These are phyloP conservation scores for Agonopterix heracliana DNA, from an alignment of 2,888 invertebrate species.

Conservation along the genomic window DNA sequence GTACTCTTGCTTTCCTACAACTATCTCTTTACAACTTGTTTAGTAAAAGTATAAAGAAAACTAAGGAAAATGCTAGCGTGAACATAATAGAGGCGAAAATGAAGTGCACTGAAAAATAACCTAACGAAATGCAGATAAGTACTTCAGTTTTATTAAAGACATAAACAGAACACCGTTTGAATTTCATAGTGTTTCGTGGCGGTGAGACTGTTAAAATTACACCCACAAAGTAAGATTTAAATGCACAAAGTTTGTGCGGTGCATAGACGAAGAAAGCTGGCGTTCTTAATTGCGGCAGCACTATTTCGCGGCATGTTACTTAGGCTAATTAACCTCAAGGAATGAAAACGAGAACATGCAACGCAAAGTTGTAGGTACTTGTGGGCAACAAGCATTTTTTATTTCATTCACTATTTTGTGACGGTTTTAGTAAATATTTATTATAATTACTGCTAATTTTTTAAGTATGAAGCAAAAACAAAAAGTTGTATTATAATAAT, in stretches of 20 bases:
- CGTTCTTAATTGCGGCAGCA: conserved; percentile 38
- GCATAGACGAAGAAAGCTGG: conserved; percentile 31
- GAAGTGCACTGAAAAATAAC: no score
- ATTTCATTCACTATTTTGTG: not conserved
- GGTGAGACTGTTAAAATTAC: conserved; percentile 23
- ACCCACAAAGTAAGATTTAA: conserved; percentile 32
- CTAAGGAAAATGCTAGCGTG: no score
- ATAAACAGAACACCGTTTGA: no score
- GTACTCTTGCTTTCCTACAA: no score
- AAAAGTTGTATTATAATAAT: no score
- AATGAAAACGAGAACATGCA: conserved; percentile 34
- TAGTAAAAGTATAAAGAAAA: no score
- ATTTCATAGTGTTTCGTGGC: conserved; percentile 1
- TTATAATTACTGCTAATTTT: no score
- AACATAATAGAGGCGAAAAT: no score
- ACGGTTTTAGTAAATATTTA: not conserved
- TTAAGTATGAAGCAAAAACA: no score
- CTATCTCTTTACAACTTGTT: no score
- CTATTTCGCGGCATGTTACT: conserved; percentile 42
- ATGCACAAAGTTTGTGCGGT: conserved; percentile 23
- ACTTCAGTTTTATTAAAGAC: no score
- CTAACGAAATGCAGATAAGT: no score
- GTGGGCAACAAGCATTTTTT: not conserved
- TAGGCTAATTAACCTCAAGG: conserved; percentile 42
- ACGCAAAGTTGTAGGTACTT: conserved; percentile 12